phyloP scores from a whole-genome alignment of 1,140 invertebrate species.

The Lepeophtheirus salmonis region DNA sequence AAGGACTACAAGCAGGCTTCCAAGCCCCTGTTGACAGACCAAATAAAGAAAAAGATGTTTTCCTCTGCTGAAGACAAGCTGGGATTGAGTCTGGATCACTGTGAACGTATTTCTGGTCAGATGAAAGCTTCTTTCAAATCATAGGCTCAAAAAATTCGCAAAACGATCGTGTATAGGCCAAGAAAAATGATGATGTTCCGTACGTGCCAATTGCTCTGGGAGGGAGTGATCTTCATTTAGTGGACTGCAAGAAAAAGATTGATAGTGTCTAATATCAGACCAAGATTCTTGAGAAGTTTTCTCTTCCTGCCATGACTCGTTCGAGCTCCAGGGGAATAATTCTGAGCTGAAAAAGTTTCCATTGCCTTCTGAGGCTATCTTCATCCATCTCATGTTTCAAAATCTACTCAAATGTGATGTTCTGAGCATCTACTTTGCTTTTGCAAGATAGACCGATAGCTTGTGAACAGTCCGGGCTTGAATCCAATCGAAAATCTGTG shows the following conservation, averaged over 20 bases:
- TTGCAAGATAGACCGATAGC: neutral
- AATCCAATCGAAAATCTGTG: neutral
- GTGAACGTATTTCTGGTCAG: no score
- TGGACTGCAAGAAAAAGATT: neutral
- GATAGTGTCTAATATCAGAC: no score
- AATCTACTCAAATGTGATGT: neutral
- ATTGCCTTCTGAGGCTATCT: neutral
- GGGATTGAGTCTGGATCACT: no score
- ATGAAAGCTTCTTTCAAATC: no score
- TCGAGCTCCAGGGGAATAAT: neutral
- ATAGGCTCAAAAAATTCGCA: neutral
- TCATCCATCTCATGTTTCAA: neutral
- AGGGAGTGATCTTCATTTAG: no score
- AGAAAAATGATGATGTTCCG: neutral
- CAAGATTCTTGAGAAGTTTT: neutral
- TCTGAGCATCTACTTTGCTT: neutral
- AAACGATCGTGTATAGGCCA: neutral
- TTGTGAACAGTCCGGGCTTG: neutral
- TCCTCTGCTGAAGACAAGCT: no score
- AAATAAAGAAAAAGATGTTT: no score
- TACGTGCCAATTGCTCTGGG: neutral
- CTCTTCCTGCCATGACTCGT: neutral
- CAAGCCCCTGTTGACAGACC: no score
- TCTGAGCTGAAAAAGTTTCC: neutral
- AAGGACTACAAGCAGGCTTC: no score